A percentile compares a stretch with the other conserved stretches of the same genome.
These are phyloP conservation scores for Drosophila sp. DNA, from an alignment of 1,140 invertebrate species.

Conservation along the genomic window DNA sequence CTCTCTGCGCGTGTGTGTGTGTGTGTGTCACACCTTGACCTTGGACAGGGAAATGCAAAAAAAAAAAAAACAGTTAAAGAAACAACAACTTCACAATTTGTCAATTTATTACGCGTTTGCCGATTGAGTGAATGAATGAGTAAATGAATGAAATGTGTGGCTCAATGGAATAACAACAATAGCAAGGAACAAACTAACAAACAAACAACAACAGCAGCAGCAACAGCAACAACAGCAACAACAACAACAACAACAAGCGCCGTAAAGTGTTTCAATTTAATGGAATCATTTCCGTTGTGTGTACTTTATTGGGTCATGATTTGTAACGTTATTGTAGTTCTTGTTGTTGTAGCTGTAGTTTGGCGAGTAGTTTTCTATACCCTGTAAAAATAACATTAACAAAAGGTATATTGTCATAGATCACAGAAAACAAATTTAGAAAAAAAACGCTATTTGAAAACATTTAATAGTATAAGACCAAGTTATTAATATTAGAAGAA, in stretches of 20 bases:
- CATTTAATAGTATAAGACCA: no score
- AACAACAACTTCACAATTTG: constrained; percentile 32
- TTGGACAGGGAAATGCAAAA: constrained; percentile 27
- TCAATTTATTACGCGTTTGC: constrained; percentile 62
- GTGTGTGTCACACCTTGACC: constrained; percentile 48
- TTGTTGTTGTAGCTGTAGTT: constrained; percentile 2
- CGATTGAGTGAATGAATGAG: constrained; percentile 52
- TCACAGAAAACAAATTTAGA: no score
- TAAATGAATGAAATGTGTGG: constrained; percentile 29
- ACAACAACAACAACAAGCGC: constrained; percentile 25
- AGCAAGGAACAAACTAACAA: constrained; percentile 3
- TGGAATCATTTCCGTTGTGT: constrained; percentile 66
- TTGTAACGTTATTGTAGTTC: constrained; percentile 7
- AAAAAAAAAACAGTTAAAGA: constrained; percentile 14
- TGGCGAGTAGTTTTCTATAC: constrained; percentile 1
- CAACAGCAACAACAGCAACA: neutral
- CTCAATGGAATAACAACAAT: constrained; percentile 13
- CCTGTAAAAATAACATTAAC: neutral
- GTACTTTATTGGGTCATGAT: constrained; percentile 51
- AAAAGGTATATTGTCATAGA: neutral
- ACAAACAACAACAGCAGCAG: constrained; percentile 14
- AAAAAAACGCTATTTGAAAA: no score
- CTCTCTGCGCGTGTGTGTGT: constrained; percentile 13
- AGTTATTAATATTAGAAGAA: no score
- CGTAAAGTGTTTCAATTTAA: constrained; percentile 51